These are phyloP conservation scores for Xylota segnis DNA, from an alignment of 2,888 invertebrate genomes.

Conservation along the genomic window DNA sequence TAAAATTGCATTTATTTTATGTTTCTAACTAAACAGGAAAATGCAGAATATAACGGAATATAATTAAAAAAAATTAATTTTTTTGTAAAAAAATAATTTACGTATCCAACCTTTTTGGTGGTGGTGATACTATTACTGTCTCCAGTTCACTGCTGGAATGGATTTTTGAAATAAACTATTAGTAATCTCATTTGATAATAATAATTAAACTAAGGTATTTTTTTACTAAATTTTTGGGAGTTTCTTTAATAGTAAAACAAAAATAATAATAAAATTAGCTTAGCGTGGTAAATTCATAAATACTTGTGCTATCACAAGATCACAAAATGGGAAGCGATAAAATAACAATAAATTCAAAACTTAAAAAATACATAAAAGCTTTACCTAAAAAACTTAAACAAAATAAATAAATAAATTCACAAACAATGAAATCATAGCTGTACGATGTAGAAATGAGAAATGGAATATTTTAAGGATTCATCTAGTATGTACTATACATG, in stretches of 20 bases:
- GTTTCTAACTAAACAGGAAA: conserved; percentile 58
- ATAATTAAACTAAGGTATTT: conserved; percentile 41
- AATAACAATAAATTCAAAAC: conserved; percentile 8
- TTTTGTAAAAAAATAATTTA: conserved; percentile 56
- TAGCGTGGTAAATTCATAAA: conserved; percentile 43
- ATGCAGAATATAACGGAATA: conserved; percentile 49
- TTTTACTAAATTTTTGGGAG: conserved; percentile 45
- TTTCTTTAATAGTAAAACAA: conserved; percentile 31
- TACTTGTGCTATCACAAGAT: conserved; percentile 50
- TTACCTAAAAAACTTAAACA: conserved; percentile 13
- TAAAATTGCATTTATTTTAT: conserved; percentile 29
- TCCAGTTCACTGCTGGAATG: conserved; percentile 84
- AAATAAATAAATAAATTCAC: conserved; percentile 1
- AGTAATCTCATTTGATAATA: conserved; percentile 60
- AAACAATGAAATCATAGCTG: conserved; percentile 54
- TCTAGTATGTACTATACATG: neutral
- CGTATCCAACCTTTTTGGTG: conserved; percentile 83
- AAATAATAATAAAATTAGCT: conserved; percentile 44
- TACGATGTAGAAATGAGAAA: conserved; percentile 51
- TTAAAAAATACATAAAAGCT: conserved; percentile 38
- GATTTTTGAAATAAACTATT: conserved; percentile 78
- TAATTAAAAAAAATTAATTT: conserved; percentile 46
- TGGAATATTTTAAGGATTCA: conserved; percentile 33
- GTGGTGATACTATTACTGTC: conserved; percentile 81
- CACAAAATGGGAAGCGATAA: conserved; percentile 29